Percentiles rank a stretch among this genome's conserved stretches.
Evolutionary conservation across 2,113 vertebrate species (phyloP).

Genomic region (Rhea americana): DNA sequence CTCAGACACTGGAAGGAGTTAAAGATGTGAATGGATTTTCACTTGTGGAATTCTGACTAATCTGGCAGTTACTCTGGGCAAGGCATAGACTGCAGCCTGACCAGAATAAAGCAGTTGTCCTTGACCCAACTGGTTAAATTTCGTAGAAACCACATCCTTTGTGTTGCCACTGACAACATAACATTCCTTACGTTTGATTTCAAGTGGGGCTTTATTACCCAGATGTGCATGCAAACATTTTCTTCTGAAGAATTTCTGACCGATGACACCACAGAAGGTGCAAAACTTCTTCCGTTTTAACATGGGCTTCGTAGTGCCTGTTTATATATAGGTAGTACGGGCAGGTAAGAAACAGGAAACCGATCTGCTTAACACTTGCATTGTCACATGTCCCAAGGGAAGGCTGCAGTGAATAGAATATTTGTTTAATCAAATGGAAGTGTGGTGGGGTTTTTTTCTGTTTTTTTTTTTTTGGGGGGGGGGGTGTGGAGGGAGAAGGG

Average conservation of each 20-base stretch:
- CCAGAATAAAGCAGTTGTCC: constrained; percentile 32
- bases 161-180: constrained; percentile 56
- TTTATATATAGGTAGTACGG: constrained; percentile 4
- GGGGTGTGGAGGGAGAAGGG: too few relatives aligned
- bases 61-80: background rate
- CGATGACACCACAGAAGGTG: background rate
- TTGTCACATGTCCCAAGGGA: background rate
- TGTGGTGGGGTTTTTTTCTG: background rate
- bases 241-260: constrained; percentile 30
- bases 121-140: constrained; percentile 52
- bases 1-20: constrained; percentile 6
- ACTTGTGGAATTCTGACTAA: background rate
- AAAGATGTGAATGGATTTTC: background rate
- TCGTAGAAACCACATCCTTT: constrained; percentile 57
- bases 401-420: background rate
- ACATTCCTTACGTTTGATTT: constrained; percentile 61
- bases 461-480: too few relatives aligned
- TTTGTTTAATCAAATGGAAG: background rate
- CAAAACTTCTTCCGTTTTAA: background rate
- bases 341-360: constrained; percentile 55
- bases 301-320: background rate
- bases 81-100: background rate
- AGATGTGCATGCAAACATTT: constrained; percentile 21
- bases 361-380: background rate
- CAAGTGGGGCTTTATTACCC: constrained; percentile 18